Base-by-base conservation (phyloP, 2,113 vertebrate species). In the Syngnathus floridae region DNA sequence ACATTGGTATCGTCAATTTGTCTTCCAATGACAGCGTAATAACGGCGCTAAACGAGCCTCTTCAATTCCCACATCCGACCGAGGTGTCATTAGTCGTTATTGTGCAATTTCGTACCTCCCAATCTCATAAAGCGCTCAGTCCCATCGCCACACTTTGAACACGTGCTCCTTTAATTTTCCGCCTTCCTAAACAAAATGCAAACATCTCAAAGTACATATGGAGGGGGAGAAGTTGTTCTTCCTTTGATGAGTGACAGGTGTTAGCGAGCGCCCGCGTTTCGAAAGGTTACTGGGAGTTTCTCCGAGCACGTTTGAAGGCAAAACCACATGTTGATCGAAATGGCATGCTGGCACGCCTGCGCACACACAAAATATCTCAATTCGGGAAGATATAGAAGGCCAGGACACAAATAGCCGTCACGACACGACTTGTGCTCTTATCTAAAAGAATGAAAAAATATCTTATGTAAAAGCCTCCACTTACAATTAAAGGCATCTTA, bases 241-340 rank as follows among this genome's bases (percentile, higher is more conserved):
- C 62, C 11, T 11, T 54, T 26, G 52, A 1, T 55, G 54, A 81
- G 36, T 73, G 85, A 64, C 82, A 79, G 71, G 48, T 69, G 62
- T 65, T 58, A 80, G 71, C 36, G 17, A 81, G 71, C 36, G 17
- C 78, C 80, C 74, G 64, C 75, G 74, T 73, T 59, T 72, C 58
- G 58, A 83, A 86, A 88, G 73, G 79, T 85, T 79, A 75, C 35
- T 43, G 55, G 45, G 59, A 71, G 56, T 65, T 81, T 78, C 49
- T 61, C 11, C 14, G n/a, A 40, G 58, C 4, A 5, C 19, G 37
- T 21, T 60, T 43, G 59, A 43, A 61, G 38, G 59, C 21, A 16
- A 60, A 54, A 73, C 65, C 43, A 74, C 60, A 79, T 5, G 78
- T 85, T 81, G 64, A 74, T 86, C 82, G 85, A 81, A 83, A 72